Evolutionary conservation across 2,888 invertebrate species (phyloP).

Genomic region (Pristionchus arcanus): DNA sequence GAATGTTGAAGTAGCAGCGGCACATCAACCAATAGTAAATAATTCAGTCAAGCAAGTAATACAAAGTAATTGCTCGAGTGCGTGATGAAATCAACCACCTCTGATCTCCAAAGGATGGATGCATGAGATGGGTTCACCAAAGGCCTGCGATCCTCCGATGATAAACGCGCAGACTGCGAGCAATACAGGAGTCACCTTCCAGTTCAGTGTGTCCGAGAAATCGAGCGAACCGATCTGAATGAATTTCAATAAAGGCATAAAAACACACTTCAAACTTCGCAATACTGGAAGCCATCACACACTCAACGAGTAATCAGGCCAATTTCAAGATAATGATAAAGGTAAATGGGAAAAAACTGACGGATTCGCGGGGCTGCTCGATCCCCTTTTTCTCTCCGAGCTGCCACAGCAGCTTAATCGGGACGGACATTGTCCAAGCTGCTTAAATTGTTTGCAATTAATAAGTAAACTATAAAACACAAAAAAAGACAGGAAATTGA

Average conservation of each 20-base stretch:
- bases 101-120: neutral
- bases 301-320: too few relatives aligned
- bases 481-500: neutral
- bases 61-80: neutral
- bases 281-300: too few relatives aligned
- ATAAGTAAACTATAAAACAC: neutral
- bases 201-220: constrained; percentile 3
- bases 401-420: neutral
- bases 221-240: neutral
- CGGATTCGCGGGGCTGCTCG: constrained; percentile 1
- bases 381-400: neutral
- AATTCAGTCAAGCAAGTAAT: neutral
- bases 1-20: neutral
- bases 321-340: neutral
- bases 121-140: constrained; percentile 16
- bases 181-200: constrained; percentile 20
- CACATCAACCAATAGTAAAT: neutral
- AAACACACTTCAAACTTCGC: too few relatives aligned
- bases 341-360: neutral
- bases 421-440: constrained; percentile 17
- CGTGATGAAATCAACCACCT: neutral
- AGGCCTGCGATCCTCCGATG: constrained; percentile 17
- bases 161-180: neutral
- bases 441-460: neutral
- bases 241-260: neutral